phyloP scores from a whole-genome alignment of 1,140 invertebrate genomes.

The Drosophila tani region DNA sequence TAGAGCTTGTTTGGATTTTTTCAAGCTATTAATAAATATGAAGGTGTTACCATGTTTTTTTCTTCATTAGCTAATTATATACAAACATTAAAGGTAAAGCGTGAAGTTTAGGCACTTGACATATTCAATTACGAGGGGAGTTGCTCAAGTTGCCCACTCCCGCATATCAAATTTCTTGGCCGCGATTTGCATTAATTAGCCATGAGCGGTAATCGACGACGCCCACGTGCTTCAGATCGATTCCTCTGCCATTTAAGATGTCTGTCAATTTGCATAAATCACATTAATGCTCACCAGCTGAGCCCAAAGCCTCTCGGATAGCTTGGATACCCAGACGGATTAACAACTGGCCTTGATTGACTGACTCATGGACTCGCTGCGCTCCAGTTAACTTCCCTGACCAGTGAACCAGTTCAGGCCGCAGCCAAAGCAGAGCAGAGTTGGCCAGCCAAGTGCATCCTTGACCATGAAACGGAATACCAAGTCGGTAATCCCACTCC shows the following conservation, averaged over 20 bases:
- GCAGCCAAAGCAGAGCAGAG: conserved; percentile 20
- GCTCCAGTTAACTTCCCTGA: conserved; percentile 47
- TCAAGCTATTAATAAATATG: conserved; percentile 1
- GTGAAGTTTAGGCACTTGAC: conserved; percentile 21
- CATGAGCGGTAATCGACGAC: conserved; percentile 53
- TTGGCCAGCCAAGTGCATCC: conserved; percentile 42
- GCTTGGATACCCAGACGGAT: conserved; percentile 63
- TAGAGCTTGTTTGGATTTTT: neutral
- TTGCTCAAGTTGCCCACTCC: conserved; percentile 35
- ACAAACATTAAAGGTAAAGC: conserved; percentile 5
- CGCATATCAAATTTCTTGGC: conserved; percentile 39
- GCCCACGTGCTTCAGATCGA: conserved; percentile 58
- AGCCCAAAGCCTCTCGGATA: conserved; percentile 22
- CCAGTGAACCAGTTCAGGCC: conserved; percentile 46
- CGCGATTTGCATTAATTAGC: conserved; percentile 56
- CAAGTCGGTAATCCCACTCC: neutral
- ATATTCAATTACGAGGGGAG: conserved; percentile 30
- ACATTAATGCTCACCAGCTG: conserved; percentile 34
- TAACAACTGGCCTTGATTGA: conserved; percentile 20
- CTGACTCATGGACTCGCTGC: conserved; percentile 17
- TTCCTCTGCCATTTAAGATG: conserved; percentile 67
- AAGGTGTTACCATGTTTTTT: neutral
- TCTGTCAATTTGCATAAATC: conserved; percentile 66
- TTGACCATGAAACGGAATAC: conserved; percentile 67
- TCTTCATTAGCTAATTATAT: conserved; percentile 1